These are phyloP conservation scores for Deroptyus accipitrinus DNA, from an alignment of 2,113 vertebrate genomes.

Conservation along the genomic window DNA sequence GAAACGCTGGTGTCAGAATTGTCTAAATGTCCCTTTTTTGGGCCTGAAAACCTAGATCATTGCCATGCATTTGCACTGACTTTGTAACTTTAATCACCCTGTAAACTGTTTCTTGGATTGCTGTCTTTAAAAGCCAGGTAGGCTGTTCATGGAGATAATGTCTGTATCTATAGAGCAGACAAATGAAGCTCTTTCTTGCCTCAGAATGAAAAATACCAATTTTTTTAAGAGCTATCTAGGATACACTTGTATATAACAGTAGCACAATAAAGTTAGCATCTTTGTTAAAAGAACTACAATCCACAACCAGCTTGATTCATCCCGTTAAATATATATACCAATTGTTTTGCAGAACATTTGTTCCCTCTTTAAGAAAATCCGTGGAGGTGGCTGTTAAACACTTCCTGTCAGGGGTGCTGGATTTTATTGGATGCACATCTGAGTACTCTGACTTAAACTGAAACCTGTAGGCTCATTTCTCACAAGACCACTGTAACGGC, in stretches of 20 bases:
- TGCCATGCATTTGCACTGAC: slow-evolving; percentile 42
- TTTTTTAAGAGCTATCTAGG: not conserved
- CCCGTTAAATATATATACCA: not conserved
- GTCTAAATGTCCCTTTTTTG: slow-evolving; percentile 48
- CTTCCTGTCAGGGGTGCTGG: not conserved
- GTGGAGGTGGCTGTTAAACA: not conserved
- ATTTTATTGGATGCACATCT: not conserved
- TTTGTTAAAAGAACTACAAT: not conserved
- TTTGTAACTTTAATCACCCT: slow-evolving; percentile 52
- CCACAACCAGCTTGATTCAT: not conserved
- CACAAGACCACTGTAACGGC: too few relatives aligned
- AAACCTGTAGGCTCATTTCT: not conserved
- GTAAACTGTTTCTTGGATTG: slow-evolving; percentile 48
- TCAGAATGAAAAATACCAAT: slow-evolving; percentile 1
- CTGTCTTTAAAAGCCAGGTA: slow-evolving; percentile 44
- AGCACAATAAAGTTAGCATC: not conserved
- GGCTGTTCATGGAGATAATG: not conserved
- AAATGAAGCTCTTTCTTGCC: slow-evolving; percentile 3
- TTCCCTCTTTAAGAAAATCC: not conserved
- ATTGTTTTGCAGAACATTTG: not conserved
- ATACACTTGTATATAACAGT: not conserved
- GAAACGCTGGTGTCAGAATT: slow-evolving; percentile 52
- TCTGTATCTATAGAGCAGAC: not conserved
- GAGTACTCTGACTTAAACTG: not conserved
- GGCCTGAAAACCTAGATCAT: slow-evolving; percentile 45